Percentiles rank a stretch among this genome's conserved stretches.
Conservation (phyloP, 2,888 invertebrate genomes). For the Hyalella azteca region DNA sequence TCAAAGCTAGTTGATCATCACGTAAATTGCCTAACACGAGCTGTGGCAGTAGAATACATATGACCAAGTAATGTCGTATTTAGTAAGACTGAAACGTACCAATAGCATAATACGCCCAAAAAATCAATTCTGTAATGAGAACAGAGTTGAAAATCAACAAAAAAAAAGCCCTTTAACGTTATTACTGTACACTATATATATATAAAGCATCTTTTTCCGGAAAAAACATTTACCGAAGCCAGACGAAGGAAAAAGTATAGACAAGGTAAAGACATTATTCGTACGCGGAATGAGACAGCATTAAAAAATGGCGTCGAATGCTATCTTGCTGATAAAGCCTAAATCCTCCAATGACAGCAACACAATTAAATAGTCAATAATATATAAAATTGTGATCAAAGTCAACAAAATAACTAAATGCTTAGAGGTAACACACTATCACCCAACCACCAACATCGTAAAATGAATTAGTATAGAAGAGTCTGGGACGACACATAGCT, state of each 20-base stretch:
- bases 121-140: neutral
- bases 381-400: conserved; percentile 36
- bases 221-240: conserved; percentile 4
- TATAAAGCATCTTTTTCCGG: conserved; percentile 8
- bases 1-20: too few species aligned
- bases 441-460: conserved; percentile 35
- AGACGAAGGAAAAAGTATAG: conserved; percentile 1
- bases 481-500: neutral
- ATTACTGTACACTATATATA: conserved; percentile 34
- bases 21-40: too few species aligned
- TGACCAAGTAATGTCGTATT: too few species aligned
- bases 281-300: conserved; percentile 22
- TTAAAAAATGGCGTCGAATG: conserved; percentile 2
- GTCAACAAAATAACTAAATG: conserved; percentile 37
- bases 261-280: conserved; percentile 4
- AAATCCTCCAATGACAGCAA: conserved; percentile 26
- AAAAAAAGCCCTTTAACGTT: conserved; percentile 11
- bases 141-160: conserved; percentile 10
- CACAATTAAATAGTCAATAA: conserved; percentile 32
- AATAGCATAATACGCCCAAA: neutral
- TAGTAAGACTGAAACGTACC: neutral
- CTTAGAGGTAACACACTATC: conserved; percentile 33
- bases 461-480: conserved; percentile 27
- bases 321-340: conserved; percentile 15
- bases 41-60: too few species aligned